phyloP scores from a whole-genome alignment of 2,888 invertebrate genomes.

The Clivina fossor region DNA sequence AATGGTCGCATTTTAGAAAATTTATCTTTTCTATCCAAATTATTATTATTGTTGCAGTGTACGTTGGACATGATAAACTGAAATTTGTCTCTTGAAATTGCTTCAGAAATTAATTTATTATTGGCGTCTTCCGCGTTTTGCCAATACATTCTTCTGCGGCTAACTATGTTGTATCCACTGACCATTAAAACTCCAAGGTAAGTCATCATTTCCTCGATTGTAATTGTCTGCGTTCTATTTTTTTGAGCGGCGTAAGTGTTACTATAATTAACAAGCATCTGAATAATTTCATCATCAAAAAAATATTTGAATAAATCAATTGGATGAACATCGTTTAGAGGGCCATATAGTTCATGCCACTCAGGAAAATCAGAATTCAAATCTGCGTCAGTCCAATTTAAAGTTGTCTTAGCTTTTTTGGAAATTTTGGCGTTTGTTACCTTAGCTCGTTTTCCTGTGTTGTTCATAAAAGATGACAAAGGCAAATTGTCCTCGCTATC shows the following conservation, averaged over 20 bases:
- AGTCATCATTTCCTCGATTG: slow-evolving; percentile 20
- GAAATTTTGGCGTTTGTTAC: too few species aligned
- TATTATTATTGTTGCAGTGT: slow-evolving; percentile 40
- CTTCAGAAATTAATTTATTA: slow-evolving; percentile 38
- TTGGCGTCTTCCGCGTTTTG: slow-evolving; percentile 38
- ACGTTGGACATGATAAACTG: slow-evolving; percentile 41
- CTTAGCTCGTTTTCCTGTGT: neutral
- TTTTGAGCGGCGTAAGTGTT: slow-evolving; percentile 17
- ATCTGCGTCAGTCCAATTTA: too few species aligned
- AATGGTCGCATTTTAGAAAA: slow-evolving; percentile 40
- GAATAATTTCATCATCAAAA: slow-evolving; percentile 15
- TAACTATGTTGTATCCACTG: slow-evolving; percentile 40
- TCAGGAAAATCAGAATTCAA: too few species aligned
- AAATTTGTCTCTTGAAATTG: slow-evolving; percentile 42
- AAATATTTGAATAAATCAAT: slow-evolving; percentile 16
- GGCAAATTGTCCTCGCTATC: slow-evolving; percentile 48
- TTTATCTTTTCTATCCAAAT: too few species aligned
- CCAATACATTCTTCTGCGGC: slow-evolving; percentile 42
- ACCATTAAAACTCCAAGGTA: slow-evolving; percentile 40
- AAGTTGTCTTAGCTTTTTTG: too few species aligned
- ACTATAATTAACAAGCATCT: slow-evolving; percentile 4
- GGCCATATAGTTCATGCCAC: slow-evolving; percentile 1
- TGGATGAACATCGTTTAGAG: too few species aligned
- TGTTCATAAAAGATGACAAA: slow-evolving; percentile 52
- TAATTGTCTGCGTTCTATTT: neutral